phyloP scores from a whole-genome alignment of 2,113 vertebrate species.

The Tympanuchus pallidicinctus region DNA sequence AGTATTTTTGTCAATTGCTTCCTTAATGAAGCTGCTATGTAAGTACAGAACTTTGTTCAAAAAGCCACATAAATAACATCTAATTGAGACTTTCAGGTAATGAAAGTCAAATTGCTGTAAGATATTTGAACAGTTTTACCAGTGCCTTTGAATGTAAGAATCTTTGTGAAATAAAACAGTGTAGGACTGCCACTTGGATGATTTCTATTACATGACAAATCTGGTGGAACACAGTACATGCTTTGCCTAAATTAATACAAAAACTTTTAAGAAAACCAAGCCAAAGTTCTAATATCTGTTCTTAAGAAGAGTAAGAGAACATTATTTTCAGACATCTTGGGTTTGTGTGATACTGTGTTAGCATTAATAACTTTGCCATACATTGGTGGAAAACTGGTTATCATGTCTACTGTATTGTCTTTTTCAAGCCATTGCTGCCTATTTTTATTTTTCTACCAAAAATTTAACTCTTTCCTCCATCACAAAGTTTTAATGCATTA shows the following conservation, averaged over 20 bases:
- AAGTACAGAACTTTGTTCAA: background rate
- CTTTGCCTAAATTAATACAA: background rate
- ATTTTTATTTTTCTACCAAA: background rate
- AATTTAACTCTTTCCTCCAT: background rate
- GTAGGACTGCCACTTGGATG: background rate
- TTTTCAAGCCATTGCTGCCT: background rate
- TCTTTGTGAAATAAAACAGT: background rate
- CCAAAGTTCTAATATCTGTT: background rate
- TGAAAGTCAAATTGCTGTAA: background rate
- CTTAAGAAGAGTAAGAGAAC: background rate
- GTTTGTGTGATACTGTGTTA: background rate
- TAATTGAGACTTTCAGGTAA: background rate
- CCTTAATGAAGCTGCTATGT: background rate
- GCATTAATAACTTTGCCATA: background rate
- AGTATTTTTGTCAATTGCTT: conserved; percentile 1
- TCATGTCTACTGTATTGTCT: background rate
- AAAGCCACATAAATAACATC: background rate
- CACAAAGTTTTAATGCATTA: background rate
- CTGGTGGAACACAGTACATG: background rate
- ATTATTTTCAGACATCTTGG: background rate
- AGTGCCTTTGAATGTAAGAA: background rate
- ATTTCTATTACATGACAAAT: background rate
- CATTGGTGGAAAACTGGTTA: background rate
- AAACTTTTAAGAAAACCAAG: background rate
- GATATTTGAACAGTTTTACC: background rate